A percentile compares a stretch with the other conserved stretches of the same genome.
These are phyloP conservation scores for Rhopalosiphum nymphaeae DNA, from an alignment of 2,888 invertebrate species.

Conservation along the genomic window DNA sequence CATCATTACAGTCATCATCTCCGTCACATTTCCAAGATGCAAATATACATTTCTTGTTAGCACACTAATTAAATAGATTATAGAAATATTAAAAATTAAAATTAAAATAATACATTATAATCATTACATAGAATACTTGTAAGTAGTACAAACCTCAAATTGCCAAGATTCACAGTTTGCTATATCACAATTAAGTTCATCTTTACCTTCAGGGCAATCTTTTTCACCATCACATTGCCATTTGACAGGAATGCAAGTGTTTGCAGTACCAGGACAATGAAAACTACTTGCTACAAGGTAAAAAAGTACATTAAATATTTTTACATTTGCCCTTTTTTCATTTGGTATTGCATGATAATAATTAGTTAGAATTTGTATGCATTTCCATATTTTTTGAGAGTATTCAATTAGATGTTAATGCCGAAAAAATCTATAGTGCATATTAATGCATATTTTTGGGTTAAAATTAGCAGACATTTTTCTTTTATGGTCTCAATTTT, in stretches of 20 bases:
- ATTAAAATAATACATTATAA: neutral
- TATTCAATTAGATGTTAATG: neutral
- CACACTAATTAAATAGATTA: constrained; percentile 66
- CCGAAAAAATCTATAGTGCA: neutral
- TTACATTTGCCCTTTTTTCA: neutral
- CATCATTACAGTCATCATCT: constrained; percentile 74
- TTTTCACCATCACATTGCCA: constrained; percentile 85
- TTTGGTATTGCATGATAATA: neutral
- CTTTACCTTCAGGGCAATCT: constrained; percentile 83
- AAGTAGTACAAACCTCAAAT: constrained; percentile 67
- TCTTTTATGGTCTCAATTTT: neutral
- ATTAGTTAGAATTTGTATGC: neutral
- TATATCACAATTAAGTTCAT: constrained; percentile 76
- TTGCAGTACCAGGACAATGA: constrained; percentile 67
- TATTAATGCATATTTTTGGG: neutral
- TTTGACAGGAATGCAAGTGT: constrained; percentile 78
- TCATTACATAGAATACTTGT: neutral
- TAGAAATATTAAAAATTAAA: neutral
- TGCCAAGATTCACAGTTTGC: constrained; percentile 68
- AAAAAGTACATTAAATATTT: neutral
- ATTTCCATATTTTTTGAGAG: neutral
- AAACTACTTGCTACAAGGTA: constrained; percentile 65
- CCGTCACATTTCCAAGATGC: constrained; percentile 77
- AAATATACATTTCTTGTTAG: constrained; percentile 73
- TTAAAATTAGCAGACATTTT: neutral